These are phyloP conservation scores for Popillia japonica DNA, from an alignment of 1,140 invertebrate genomes.

Conservation along the genomic window DNA sequence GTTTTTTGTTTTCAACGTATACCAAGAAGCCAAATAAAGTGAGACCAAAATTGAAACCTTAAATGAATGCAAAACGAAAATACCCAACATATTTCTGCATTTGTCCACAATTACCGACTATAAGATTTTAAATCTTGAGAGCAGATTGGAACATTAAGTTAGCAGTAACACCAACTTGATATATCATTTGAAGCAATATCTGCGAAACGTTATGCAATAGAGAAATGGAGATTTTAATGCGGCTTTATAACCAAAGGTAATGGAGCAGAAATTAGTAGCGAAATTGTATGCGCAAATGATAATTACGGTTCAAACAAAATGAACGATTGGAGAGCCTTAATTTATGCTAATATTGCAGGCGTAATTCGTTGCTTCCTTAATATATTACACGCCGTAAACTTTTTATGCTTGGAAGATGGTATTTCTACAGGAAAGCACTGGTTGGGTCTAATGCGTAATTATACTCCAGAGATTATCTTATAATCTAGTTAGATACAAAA, in stretches of 20 bases:
- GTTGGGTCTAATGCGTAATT: neutral
- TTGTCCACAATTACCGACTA: neutral
- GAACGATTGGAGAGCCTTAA: neutral
- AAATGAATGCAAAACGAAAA: no score
- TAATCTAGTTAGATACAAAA: neutral
- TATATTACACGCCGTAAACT: neutral
- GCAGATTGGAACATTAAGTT: neutral
- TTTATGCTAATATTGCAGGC: neutral
- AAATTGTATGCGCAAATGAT: neutral
- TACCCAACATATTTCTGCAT: neutral
- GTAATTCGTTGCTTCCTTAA: neutral
- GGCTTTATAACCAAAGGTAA: neutral
- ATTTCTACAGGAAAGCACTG: neutral
- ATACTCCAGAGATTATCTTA: neutral
- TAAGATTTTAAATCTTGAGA: neutral
- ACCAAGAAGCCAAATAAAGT: no score
- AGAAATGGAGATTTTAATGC: neutral
- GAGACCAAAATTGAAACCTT: no score
- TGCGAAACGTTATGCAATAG: neutral
- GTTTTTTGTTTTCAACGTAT: no score
- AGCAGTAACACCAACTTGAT: neutral
- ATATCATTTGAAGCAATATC: constrained; percentile 6
- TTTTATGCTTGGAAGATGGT: neutral
- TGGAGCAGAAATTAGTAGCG: neutral
- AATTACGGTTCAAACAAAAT: constrained; percentile 24